Evolutionary conservation across 1,140 invertebrate genomes (phyloP).

Genomic region (Drosophila lacertosa): DNA sequence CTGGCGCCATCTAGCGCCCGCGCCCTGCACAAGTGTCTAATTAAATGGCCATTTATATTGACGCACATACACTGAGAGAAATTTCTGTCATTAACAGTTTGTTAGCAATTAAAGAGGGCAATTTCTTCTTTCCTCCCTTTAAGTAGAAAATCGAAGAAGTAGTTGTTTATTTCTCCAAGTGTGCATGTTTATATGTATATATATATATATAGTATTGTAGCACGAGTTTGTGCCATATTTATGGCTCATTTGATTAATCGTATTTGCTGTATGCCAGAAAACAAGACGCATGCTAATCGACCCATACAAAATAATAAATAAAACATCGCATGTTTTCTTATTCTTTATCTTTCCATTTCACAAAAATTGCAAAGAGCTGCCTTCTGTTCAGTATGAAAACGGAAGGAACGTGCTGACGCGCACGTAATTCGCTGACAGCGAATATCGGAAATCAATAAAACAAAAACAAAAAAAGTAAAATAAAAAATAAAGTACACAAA

Average conservation of each 20-base stretch:
- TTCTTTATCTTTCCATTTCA: background rate
- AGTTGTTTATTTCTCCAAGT: too few species aligned
- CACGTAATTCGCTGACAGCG: constrained; percentile 52
- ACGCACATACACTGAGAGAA: constrained; percentile 5
- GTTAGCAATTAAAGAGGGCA: too few species aligned
- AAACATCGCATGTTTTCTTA: constrained; percentile 61
- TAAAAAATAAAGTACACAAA: background rate
- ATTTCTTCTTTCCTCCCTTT: too few species aligned
- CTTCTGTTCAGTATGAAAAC: background rate
- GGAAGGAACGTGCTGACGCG: constrained; percentile 58
- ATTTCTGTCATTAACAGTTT: too few species aligned
- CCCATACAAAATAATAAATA: constrained; percentile 65
- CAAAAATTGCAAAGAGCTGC: too few species aligned
- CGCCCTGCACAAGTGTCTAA: constrained; percentile 40
- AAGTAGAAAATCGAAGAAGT: too few species aligned
- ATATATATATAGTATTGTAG: too few species aligned
- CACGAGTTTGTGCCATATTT: constrained; percentile 30
- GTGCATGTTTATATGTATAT: too few species aligned
- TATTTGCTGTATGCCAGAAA: constrained; percentile 36
- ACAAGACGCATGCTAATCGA: constrained; percentile 34
- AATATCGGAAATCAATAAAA: constrained; percentile 74
- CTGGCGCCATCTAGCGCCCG: constrained; percentile 63
- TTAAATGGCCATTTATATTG: constrained; percentile 66
- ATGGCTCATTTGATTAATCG: constrained; percentile 74
- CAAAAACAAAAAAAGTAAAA: constrained; percentile 15